A percentile compares a stretch with the other conserved stretches of the same genome.
Evolutionary conservation across 1,140 invertebrate genomes (phyloP).

Genomic region (Pseudachorutes palmiensis): DNA sequence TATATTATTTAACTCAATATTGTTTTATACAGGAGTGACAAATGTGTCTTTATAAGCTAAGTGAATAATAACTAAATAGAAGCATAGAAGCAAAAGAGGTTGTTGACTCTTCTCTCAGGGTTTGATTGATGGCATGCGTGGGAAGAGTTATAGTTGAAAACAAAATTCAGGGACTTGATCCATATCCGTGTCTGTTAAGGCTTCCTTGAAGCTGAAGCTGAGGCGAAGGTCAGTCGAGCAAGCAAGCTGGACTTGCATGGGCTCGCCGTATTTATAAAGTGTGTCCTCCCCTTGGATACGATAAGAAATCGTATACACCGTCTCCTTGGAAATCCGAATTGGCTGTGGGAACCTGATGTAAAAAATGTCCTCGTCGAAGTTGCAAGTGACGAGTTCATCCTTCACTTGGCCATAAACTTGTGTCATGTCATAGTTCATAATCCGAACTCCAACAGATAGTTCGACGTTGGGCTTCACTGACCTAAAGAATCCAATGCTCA

Average conservation of each 20-base stretch:
- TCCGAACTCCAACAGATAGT: slow-evolving; percentile 19
- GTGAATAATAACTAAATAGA: no score
- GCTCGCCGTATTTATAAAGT: slow-evolving; percentile 29
- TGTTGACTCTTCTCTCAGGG: no score
- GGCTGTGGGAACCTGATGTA: slow-evolving; percentile 29
- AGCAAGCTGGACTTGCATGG: slow-evolving; percentile 10
- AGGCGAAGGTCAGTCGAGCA: slow-evolving; percentile 24
- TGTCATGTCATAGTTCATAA: slow-evolving; percentile 26
- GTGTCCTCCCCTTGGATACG: slow-evolving; percentile 33
- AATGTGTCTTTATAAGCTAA: no score
- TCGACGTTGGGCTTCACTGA: slow-evolving; percentile 22
- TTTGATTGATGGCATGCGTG: no score
- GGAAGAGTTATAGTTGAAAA: slow-evolving; percentile 23
- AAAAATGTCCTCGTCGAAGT: slow-evolving; percentile 25
- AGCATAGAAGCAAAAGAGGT: no score
- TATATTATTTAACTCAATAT: not conserved
- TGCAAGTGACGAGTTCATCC: slow-evolving; percentile 22
- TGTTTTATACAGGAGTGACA: no score
- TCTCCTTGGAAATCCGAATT: slow-evolving; percentile 27
- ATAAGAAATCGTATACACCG: slow-evolving; percentile 33
- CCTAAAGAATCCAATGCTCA: slow-evolving; percentile 32
- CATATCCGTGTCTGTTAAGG: slow-evolving; percentile 27
- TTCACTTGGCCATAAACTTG: slow-evolving; percentile 22
- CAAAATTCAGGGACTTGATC: slow-evolving; percentile 34
- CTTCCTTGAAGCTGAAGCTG: slow-evolving; percentile 27